Percentiles rank a stretch among this genome's conserved stretches.
Evolutionary conservation across 1,140 invertebrate species (phyloP).

Genomic region (Panagrolaimus sp.): DNA sequence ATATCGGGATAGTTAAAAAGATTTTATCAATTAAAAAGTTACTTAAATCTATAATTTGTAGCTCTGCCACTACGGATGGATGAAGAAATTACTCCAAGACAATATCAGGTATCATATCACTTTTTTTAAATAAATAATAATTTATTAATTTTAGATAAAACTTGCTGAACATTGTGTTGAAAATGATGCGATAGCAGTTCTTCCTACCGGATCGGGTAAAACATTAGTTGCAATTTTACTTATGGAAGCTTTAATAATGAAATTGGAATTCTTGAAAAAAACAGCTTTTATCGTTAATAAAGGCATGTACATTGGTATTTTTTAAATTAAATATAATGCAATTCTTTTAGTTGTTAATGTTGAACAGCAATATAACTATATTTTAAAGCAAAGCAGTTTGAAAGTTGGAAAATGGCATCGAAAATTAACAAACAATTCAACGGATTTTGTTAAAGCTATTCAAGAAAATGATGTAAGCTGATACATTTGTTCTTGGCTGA

Average conservation of each 20-base stretch:
- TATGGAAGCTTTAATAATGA: conserved; percentile 64
- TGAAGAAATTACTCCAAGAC: too few species aligned
- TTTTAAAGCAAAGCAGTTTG: conserved; percentile 66
- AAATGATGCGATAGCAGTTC: conserved; percentile 77
- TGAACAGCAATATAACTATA: conserved; percentile 69
- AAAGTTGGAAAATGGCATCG: conserved; percentile 63
- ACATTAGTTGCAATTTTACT: conserved; percentile 81
- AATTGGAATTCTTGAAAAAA: conserved; percentile 57
- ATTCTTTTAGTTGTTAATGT: conserved; percentile 68
- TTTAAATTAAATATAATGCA: neutral
- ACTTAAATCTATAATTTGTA: too few species aligned
- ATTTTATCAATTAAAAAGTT: too few species aligned
- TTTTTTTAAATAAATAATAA: too few species aligned
- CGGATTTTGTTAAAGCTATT: too few species aligned
- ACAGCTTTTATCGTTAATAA: conserved; percentile 60
- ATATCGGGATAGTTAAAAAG: too few species aligned
- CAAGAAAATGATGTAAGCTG: too few species aligned
- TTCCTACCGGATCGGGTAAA: conserved; percentile 84
- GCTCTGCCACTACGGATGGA: too few species aligned
- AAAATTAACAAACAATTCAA: conserved; percentile 44
- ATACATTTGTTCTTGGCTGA: conserved; percentile 64
- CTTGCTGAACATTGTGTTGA: conserved; percentile 70
- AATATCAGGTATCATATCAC: too few species aligned
- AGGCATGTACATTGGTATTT: conserved; percentile 46
- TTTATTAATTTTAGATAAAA: conserved; percentile 33